Evolutionary conservation across 2,113 vertebrate genomes (phyloP).

Genomic region (Calcarius ornatus): DNA sequence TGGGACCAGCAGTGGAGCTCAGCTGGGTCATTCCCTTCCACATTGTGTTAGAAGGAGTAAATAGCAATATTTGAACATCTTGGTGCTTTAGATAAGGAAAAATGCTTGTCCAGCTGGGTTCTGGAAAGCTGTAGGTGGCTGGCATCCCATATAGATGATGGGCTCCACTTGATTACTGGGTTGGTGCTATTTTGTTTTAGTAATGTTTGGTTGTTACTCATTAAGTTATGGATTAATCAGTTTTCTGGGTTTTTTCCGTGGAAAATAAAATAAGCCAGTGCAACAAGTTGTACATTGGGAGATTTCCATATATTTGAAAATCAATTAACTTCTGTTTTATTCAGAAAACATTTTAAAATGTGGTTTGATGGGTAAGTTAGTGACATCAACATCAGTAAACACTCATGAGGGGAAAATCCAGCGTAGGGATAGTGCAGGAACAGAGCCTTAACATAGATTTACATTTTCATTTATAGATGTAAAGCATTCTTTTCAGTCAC

Average conservation of each 20-base stretch:
- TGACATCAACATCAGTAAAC: not conserved
- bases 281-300: not conserved
- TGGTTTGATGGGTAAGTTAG: not conserved
- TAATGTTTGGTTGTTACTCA: not conserved
- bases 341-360: not conserved
- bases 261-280: not conserved
- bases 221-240: too few species aligned
- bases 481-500: not conserved
- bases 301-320: not conserved
- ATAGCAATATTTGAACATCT: not conserved
- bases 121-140: accelerated
- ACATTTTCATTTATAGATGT: not conserved
- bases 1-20: not conserved
- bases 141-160: accelerated
- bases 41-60: accelerated
- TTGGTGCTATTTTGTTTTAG: not conserved
- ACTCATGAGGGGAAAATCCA: not conserved
- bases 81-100: not conserved
- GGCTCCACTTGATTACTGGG: not conserved
- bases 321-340: not conserved
- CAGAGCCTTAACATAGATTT: not conserved
- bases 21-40: not conserved
- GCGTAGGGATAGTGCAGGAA: not conserved
- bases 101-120: not conserved
- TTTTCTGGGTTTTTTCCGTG: accelerated